A percentile compares a stretch with the other conserved stretches of the same genome.
phyloP scores from a whole-genome alignment of 2,888 invertebrate species.

The Yponomeuta plumbellus region DNA sequence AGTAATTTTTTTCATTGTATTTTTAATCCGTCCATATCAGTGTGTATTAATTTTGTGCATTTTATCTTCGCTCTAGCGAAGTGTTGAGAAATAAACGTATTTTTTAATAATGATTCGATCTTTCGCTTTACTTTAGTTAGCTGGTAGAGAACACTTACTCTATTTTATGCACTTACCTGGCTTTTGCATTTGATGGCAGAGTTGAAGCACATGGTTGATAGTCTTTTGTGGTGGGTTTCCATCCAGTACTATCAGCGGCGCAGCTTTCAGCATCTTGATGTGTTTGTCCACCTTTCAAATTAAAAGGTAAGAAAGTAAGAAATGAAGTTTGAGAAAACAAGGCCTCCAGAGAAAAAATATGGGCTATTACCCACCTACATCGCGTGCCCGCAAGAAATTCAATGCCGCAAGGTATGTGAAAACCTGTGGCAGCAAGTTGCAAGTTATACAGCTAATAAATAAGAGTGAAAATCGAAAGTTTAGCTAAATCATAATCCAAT shows the following conservation, averaged over 20 bases:
- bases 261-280: conserved; percentile 73
- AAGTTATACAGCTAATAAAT: no score
- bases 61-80: neutral
- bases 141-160: no score
- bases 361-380: no score
- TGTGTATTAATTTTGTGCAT: neutral
- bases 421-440: no score
- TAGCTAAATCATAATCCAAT: no score
- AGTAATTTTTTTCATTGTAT: neutral
- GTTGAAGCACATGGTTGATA: conserved; percentile 77
- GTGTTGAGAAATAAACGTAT: neutral
- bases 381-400: no score
- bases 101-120: neutral
- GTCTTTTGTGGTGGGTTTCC: conserved; percentile 85
- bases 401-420: no score
- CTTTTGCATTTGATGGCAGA: conserved; percentile 77
- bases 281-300: conserved; percentile 74
- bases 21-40: neutral
- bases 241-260: conserved; percentile 89
- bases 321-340: neutral
- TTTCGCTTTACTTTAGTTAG: no score
- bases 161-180: conserved; percentile 77
- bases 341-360: no score
- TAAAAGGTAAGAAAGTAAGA: neutral
- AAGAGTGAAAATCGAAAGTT: no score